A percentile compares a stretch with the other conserved stretches of the same genome.
These are phyloP conservation scores for Sarotherodon lohbergeri DNA, from an alignment of 2,113 vertebrate genomes.

Conservation along the genomic window DNA sequence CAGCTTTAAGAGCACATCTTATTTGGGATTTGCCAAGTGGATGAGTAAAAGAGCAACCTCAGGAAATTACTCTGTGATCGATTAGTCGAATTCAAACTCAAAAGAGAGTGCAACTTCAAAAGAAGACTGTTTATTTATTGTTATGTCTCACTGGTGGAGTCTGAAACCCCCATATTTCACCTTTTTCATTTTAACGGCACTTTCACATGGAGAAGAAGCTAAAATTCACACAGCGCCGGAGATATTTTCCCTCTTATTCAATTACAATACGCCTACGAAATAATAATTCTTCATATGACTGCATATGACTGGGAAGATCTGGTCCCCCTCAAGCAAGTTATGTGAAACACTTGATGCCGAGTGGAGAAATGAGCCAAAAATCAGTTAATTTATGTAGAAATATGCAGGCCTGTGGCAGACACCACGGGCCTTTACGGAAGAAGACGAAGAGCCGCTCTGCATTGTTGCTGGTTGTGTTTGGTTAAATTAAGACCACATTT, in stretches of 20 bases:
- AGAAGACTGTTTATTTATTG: neutral
- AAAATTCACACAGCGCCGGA: neutral
- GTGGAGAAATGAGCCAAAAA: constrained; percentile 8
- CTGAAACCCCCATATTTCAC: neutral
- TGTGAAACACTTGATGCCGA: constrained; percentile 4
- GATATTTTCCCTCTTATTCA: neutral
- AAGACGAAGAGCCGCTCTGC: neutral
- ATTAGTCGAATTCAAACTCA: neutral
- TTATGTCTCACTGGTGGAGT: neutral
- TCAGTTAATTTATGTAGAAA: constrained; percentile 32
- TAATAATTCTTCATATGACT: neutral
- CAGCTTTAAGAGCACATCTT: neutral
- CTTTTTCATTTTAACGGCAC: neutral
- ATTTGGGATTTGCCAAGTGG: neutral
- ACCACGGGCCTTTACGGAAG: neutral
- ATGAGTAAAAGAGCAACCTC: neutral
- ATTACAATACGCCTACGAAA: neutral
- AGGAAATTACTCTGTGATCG: neutral
- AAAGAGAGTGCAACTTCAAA: neutral
- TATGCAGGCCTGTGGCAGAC: constrained; percentile 30
- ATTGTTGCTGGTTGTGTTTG: neutral
- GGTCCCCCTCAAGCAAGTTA: neutral
- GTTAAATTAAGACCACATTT: neutral
- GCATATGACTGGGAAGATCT: neutral
- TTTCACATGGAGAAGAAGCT: neutral